Base-by-base conservation (phyloP, 1,140 invertebrate genomes). In the Carposina sasakii region DNA sequence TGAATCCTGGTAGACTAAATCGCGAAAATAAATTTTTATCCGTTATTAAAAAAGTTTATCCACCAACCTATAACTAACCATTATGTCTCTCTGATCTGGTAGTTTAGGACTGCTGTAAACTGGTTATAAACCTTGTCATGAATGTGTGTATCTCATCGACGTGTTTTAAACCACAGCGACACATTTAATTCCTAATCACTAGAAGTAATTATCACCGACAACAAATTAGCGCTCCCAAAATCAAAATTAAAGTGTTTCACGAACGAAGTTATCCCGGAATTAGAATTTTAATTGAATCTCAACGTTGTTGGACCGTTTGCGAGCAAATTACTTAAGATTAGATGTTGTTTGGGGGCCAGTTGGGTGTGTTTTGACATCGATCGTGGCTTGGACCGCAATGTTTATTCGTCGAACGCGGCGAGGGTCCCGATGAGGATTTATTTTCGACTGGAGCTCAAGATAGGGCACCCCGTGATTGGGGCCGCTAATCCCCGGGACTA, bases 401-500 rank as follows among this genome's bases (percentile, higher is more conserved):
- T 71, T 74, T 72, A 72, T 72, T 74, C 56, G 59, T 36, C 52
- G 60, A 66, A 65, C 61, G 63, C 48, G 55, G 44, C 46, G 53
- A 54, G 64, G 71, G 68, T 67, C 72, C 56, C 67, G 61, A 66
- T 64, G 53, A 48, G 65, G 66, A 74, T 73, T 77, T 77, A 77
- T 75, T 67, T 69, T 50, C 55, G 52, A 72, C 59, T 53, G 57
- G 47, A 52, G 64, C 62, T 67, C 54, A 66, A 70, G 63, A 71
- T 67, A 63, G 51, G 59, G 56, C 56, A 60, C 50, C 58, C 61
- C 50, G 61, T 74, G 63, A 73, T 73, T 67, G 58, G 59, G 49
- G 54, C 45, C 48, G 48, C 47, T 66, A 68, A 64, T 66, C 65
- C 57, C 41, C n/a, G n/a, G n/a, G n/a, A n/a, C n/a, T n/a, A n/a